A percentile compares a stretch with the other conserved stretches of the same genome.
These are phyloP conservation scores for Drosophila demipolita DNA, from an alignment of 2,888 invertebrate species.

Conservation along the genomic window DNA sequence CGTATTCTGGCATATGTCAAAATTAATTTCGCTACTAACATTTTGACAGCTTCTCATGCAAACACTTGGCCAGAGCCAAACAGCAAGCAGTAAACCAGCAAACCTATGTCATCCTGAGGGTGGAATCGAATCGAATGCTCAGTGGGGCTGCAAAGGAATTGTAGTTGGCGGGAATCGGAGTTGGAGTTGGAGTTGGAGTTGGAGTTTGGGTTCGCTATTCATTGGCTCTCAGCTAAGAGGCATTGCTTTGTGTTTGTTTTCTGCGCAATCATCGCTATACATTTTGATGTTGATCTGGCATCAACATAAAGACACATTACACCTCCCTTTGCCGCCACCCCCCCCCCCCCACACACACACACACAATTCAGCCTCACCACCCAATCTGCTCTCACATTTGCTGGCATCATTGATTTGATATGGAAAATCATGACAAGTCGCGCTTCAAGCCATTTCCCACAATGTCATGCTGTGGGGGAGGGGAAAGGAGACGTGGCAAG, in stretches of 20 bases:
- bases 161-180: not conserved
- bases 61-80: constrained; percentile 54
- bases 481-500: too few relatives aligned
- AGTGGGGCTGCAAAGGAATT: not conserved
- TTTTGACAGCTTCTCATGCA: constrained; percentile 76
- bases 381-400: constrained; percentile 28
- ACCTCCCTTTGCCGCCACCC: not conserved
- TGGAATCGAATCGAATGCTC: not conserved
- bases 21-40: constrained; percentile 75
- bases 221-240: constrained; percentile 36
- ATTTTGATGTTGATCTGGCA: constrained; percentile 31
- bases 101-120: constrained; percentile 8
- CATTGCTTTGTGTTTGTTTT: constrained; percentile 49
- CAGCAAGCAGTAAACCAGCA: constrained; percentile 3
- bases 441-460: constrained; percentile 38
- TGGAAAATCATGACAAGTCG: constrained; percentile 60
- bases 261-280: constrained; percentile 60
- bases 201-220: constrained; percentile 35
- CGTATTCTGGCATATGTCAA: constrained; percentile 77
- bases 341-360: too few relatives aligned
- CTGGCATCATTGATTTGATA: constrained; percentile 62
- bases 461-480: constrained; percentile 49
- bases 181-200: not conserved
- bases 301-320: constrained; percentile 48
- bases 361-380: not conserved